These are phyloP conservation scores for Holcopasites calliopsidis DNA, from an alignment of 1,140 invertebrate genomes.

Conservation along the genomic window DNA sequence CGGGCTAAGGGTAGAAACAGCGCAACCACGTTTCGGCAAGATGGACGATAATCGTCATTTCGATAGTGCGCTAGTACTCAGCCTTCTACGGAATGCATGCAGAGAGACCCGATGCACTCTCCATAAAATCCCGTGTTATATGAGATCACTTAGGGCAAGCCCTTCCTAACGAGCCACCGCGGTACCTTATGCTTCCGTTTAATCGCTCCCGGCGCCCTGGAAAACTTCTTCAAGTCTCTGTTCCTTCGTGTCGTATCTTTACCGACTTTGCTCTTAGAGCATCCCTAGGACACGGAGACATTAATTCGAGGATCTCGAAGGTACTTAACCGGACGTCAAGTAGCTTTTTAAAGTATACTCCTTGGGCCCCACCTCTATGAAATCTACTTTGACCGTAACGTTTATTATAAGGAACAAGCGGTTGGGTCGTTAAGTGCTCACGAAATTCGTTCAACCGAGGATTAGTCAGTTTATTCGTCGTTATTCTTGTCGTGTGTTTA, in stretches of 20 bases:
- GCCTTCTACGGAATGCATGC: conserved; percentile 72
- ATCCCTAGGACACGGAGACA: background rate
- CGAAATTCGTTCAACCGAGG: background rate
- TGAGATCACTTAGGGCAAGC: conserved; percentile 77
- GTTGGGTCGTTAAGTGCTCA: background rate
- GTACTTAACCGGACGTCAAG: background rate
- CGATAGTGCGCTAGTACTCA: conserved; percentile 68
- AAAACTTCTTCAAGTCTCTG: conserved; percentile 52
- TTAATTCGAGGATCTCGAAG: conserved; percentile 4
- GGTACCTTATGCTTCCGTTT: conserved; percentile 66
- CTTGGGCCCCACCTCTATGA: background rate
- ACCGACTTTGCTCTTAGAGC: background rate
- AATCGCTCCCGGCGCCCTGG: conserved; percentile 48
- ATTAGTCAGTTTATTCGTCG: background rate
- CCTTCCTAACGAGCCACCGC: conserved; percentile 52
- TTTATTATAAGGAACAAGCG: background rate
- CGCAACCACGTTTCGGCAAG: conserved; percentile 51
- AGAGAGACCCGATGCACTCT: conserved; percentile 78
- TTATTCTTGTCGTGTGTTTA: background rate
- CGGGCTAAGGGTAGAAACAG: conserved; percentile 36
- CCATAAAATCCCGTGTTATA: conserved; percentile 80
- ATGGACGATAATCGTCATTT: conserved; percentile 74
- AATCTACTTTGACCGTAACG: background rate
- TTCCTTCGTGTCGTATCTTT: conserved; percentile 39
- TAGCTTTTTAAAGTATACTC: conserved; percentile 16